Percentiles rank a stretch among this genome's conserved stretches.
phyloP scores from a whole-genome alignment of 1,140 invertebrate species.

The Zelostemma sp. region DNA sequence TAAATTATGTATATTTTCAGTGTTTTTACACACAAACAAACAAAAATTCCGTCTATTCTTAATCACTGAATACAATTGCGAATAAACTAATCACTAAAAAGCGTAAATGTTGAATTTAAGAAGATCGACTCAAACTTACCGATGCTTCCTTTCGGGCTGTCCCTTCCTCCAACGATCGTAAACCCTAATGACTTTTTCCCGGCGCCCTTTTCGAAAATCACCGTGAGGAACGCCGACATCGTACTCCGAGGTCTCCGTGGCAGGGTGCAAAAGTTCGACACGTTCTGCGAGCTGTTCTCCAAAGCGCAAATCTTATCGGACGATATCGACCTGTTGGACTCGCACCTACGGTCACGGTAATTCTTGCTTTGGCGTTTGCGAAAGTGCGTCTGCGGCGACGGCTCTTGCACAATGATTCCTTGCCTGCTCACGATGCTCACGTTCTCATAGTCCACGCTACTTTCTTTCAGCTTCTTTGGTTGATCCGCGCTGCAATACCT shows the following conservation, averaged over 20 bases:
- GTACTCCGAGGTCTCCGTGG: conserved; percentile 77
- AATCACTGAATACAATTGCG: no score
- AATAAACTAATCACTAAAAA: no score
- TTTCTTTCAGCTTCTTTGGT: conserved; percentile 73
- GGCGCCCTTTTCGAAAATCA: conserved; percentile 86
- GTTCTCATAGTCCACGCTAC: conserved; percentile 79
- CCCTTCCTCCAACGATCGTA: conserved; percentile 90
- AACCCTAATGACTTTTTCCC: conserved; percentile 90
- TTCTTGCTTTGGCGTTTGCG: conserved; percentile 59
- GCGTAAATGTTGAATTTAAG: no score
- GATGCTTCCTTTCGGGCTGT: conserved; percentile 89
- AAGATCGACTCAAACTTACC: no score
- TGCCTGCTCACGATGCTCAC: conserved; percentile 71
- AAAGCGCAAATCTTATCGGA: conserved; percentile 50
- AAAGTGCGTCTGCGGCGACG: conserved; percentile 63
- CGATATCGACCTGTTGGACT: conserved; percentile 53
- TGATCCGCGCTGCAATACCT: conserved; percentile 59
- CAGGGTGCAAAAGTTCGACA: conserved; percentile 79
- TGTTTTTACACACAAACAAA: no score
- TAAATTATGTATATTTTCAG: no score
- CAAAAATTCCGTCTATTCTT: no score
- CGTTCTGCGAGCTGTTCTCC: conserved; percentile 64
- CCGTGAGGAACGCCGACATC: conserved; percentile 78
- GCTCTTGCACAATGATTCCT: conserved; percentile 62
- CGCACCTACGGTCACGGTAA: conserved; percentile 52